Evolutionary conservation across 2,888 invertebrate species (phyloP).

Genomic region (Gastracanthus pulcherrimus): DNA sequence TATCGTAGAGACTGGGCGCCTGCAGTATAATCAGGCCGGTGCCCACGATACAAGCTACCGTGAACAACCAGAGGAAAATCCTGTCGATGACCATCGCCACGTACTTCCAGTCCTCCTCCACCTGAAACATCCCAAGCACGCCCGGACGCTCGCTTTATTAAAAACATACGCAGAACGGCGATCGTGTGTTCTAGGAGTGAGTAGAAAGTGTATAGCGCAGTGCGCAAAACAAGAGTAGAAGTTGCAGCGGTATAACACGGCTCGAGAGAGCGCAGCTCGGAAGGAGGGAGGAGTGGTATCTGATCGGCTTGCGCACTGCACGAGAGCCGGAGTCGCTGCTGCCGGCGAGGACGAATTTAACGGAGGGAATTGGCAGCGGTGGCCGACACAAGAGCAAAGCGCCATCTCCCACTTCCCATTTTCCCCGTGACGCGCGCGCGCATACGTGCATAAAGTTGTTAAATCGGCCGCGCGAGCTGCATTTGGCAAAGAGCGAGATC

Average conservation of each 20-base stretch:
- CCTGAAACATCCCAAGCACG: constrained; percentile 80
- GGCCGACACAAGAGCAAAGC: background rate
- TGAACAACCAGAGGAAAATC: constrained; percentile 96
- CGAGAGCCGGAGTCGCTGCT: background rate
- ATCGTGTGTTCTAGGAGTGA: too few relatives aligned
- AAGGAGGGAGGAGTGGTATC: background rate
- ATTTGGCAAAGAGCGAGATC: constrained; percentile 67
- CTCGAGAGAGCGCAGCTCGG: background rate
- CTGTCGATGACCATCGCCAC: constrained; percentile 97
- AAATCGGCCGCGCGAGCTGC: constrained; percentile 50
- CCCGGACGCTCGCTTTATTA: too few relatives aligned
- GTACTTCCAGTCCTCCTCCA: constrained; percentile 99
- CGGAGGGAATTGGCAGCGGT: constrained; percentile 24
- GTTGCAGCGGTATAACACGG: background rate
- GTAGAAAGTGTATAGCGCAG: background rate
- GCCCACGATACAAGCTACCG: constrained; percentile 94
- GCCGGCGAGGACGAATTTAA: background rate
- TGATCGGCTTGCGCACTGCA: constrained; percentile 10
- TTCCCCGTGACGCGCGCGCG: background rate
- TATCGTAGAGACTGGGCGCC: constrained; percentile 95
- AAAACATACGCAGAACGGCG: too few relatives aligned
- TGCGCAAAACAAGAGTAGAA: background rate
- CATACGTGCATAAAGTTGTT: constrained; percentile 50
- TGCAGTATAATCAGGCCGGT: constrained; percentile 92
- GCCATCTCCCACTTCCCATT: background rate